Percentiles rank a stretch among this genome's conserved stretches.
phyloP scores from a whole-genome alignment of 2,797 vertebrate species.

The Pelobates cultripes region DNA sequence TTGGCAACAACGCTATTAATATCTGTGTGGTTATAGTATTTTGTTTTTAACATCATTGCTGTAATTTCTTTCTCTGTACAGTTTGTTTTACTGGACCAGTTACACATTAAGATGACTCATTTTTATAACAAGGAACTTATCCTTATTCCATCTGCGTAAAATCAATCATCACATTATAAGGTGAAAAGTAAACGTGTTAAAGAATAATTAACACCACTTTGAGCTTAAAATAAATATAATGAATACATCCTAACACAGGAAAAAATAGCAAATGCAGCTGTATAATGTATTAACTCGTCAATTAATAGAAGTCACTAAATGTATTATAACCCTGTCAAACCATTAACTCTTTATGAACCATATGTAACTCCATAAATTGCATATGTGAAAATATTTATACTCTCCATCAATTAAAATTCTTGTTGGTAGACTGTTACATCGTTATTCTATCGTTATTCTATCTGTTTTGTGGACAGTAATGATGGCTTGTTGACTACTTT shows the following conservation, averaged over 20 bases:
- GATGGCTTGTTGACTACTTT: too few species aligned
- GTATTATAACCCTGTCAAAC: background rate
- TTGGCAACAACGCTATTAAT: too few species aligned
- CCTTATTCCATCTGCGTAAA: background rate
- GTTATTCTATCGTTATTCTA: too few species aligned
- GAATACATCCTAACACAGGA: background rate
- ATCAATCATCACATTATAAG: background rate
- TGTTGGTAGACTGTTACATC: too few species aligned
- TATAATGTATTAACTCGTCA: too few species aligned
- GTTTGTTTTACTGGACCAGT: background rate
- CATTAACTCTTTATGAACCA: background rate
- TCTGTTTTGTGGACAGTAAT: too few species aligned
- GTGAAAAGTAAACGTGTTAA: constrained; percentile 14
- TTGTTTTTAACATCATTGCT: background rate
- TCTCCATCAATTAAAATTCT: too few species aligned
- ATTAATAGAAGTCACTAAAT: background rate
- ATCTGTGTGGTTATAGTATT: too few species aligned
- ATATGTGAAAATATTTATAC: too few species aligned
- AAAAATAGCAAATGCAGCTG: background rate
- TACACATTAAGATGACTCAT: background rate
- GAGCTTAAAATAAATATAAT: background rate
- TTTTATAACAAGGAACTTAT: background rate
- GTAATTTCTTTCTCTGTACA: background rate
- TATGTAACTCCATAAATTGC: too few species aligned
- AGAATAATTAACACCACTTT: constrained; percentile 18